Conservation (phyloP, 1,140 invertebrate species). For the Oppia nitens region DNA sequence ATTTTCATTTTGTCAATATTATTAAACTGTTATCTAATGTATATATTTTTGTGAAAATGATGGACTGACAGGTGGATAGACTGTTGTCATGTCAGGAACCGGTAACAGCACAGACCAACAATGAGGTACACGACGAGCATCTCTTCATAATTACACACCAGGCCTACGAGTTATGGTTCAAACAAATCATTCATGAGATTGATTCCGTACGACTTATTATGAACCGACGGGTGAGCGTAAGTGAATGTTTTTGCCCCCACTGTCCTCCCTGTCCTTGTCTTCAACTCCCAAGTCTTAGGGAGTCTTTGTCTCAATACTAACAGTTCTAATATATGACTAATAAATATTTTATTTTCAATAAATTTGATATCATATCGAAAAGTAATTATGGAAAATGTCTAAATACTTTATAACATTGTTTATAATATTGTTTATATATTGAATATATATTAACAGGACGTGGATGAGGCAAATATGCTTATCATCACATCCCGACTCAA, state of each 20-base stretch:
- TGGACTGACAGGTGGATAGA: conserved; percentile 49
- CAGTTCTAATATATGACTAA: too few species aligned
- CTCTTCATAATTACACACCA: conserved; percentile 94
- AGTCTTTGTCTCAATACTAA: too few species aligned
- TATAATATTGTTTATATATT: neutral
- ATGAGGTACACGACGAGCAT: conserved; percentile 82
- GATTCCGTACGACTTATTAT: conserved; percentile 77
- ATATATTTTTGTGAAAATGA: neutral
- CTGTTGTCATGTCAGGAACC: conserved; percentile 67
- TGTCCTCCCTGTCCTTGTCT: neutral
- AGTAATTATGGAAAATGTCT: neutral
- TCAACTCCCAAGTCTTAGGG: conserved; percentile 17
- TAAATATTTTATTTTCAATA: too few species aligned
- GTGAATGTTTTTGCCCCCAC: neutral
- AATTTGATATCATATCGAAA: too few species aligned
- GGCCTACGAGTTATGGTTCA: conserved; percentile 99
- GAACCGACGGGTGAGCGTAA: conserved; percentile 38
- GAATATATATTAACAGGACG: conserved; percentile 32
- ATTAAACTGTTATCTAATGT: conserved; percentile 1
- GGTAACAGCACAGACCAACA: conserved; percentile 47
- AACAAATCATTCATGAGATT: conserved; percentile 93
- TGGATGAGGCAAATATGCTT: conserved; percentile 81
- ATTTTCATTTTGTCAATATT: conserved; percentile 4
- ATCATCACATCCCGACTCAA: conserved; percentile 81
- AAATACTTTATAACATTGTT: neutral